These are phyloP conservation scores for Congeria kusceri DNA, from an alignment of 2,888 invertebrate genomes.

Conservation along the genomic window DNA sequence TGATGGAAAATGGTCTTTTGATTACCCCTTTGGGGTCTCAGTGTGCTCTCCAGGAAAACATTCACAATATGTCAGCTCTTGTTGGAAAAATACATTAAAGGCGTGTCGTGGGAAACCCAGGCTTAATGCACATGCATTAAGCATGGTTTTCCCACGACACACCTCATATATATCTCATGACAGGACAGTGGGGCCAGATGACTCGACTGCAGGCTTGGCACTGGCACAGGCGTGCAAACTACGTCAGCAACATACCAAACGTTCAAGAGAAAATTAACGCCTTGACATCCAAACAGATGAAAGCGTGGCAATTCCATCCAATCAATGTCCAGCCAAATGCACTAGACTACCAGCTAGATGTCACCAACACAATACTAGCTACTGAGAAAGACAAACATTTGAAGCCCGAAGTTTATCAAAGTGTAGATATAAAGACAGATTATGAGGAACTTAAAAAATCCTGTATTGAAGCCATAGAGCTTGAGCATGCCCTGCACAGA, in stretches of 20 bases:
- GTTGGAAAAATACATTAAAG: too few relatives aligned
- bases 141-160: too few relatives aligned
- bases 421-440: slow-evolving; percentile 82
- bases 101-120: too few relatives aligned
- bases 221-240: slow-evolving; percentile 69
- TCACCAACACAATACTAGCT: slow-evolving; percentile 89
- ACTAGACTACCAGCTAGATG: slow-evolving; percentile 90
- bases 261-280: slow-evolving; percentile 68
- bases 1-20: too few relatives aligned
- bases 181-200: slow-evolving; percentile 79
- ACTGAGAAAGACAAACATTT: slow-evolving; percentile 86
- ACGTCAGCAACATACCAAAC: slow-evolving; percentile 52
- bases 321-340: slow-evolving; percentile 74
- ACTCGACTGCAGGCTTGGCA: slow-evolving; percentile 75
- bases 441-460: slow-evolving; percentile 86
- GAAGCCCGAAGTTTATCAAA: slow-evolving; percentile 7
- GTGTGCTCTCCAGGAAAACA: slow-evolving; percentile 92
- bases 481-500: slow-evolving; percentile 35
- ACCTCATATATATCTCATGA: neutral
- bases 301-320: slow-evolving; percentile 50
- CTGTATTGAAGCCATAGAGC: slow-evolving; percentile 43
- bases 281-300: slow-evolving; percentile 55
- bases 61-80: too few relatives aligned
- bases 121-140: too few relatives aligned
- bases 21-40: too few relatives aligned